phyloP scores from a whole-genome alignment of 1,140 invertebrate species.

The Thalassaphorura encarpata region DNA sequence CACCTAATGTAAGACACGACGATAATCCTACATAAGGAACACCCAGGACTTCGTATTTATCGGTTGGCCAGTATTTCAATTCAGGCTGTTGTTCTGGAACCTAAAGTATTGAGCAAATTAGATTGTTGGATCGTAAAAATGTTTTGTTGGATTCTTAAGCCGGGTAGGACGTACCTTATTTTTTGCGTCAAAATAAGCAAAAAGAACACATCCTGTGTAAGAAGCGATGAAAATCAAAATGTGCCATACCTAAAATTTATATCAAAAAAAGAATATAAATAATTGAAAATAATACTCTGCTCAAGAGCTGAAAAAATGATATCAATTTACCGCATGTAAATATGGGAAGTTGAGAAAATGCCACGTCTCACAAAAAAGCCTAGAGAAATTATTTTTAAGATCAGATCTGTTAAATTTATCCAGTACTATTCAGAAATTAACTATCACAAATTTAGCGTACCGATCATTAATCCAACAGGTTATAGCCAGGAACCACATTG shows the following conservation, averaged over 20 bases:
- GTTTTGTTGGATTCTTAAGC: neutral
- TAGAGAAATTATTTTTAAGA: too few relatives aligned
- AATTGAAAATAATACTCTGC: too few relatives aligned
- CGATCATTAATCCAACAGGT: conserved; percentile 66
- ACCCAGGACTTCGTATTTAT: conserved; percentile 58
- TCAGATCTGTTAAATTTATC: too few relatives aligned
- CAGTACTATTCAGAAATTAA: too few relatives aligned
- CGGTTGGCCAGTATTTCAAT: conserved; percentile 60
- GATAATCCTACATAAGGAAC: conserved; percentile 51
- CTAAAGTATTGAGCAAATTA: conserved; percentile 11
- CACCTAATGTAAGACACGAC: neutral
- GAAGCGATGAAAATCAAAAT: conserved; percentile 66
- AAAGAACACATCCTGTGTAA: conserved; percentile 51
- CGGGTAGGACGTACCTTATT: conserved; percentile 43
- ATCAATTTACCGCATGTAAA: conserved; percentile 61
- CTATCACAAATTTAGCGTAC: too few relatives aligned
- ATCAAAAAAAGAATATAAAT: too few relatives aligned
- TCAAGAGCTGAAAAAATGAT: too few relatives aligned
- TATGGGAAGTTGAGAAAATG: conserved; percentile 63
- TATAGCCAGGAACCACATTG: conserved; percentile 56
- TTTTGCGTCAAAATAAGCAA: conserved; percentile 64
- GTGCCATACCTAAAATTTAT: too few relatives aligned
- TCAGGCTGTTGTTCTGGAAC: conserved; percentile 54
- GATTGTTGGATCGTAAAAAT: neutral
- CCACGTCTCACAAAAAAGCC: conserved; percentile 66